Evolutionary conservation across 2,797 vertebrate species (phyloP).

Genomic region (Chaetodon trifasciatus): DNA sequence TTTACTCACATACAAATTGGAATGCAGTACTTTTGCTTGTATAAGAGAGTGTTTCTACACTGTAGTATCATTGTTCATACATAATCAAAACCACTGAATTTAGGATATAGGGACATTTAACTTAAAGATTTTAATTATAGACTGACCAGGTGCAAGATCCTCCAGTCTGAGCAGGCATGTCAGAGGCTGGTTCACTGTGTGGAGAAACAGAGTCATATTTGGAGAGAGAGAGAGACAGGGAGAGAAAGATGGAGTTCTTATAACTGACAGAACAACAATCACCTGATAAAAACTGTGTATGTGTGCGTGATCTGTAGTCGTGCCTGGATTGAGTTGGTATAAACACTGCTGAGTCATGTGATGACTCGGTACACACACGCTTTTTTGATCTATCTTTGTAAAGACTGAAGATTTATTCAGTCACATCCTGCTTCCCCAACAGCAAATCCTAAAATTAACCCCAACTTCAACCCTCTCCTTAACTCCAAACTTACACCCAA

Average conservation of each 20-base stretch:
- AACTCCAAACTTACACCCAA: background rate
- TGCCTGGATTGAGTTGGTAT: conserved; percentile 57
- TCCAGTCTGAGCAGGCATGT: conserved; percentile 7
- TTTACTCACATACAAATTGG: background rate
- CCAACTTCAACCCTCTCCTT: background rate
- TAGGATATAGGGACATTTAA: conserved; percentile 2
- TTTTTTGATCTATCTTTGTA: conserved; percentile 48
- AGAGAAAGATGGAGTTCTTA: background rate
- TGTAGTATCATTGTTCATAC: no score
- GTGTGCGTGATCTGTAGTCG: conserved; percentile 45
- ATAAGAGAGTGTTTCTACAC: no score
- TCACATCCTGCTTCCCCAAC: conserved; percentile 9
- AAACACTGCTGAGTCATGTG: conserved; percentile 70
- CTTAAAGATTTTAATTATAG: background rate
- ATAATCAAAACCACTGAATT: background rate
- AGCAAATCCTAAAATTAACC: background rate
- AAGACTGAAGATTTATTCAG: conserved; percentile 33
- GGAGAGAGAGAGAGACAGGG: conserved; percentile 15
- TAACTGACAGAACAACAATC: conserved; percentile 21
- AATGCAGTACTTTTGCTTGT: background rate
- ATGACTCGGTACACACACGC: conserved; percentile 59
- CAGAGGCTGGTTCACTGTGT: conserved; percentile 20
- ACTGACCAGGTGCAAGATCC: background rate
- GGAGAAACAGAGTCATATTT: conserved; percentile 49
- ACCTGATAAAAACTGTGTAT: conserved; percentile 34